Percentiles rank a stretch among this genome's conserved stretches.
Evolutionary conservation across 2,797 vertebrate genomes (phyloP).

Genomic region (Helicolenus hilgendorfi): DNA sequence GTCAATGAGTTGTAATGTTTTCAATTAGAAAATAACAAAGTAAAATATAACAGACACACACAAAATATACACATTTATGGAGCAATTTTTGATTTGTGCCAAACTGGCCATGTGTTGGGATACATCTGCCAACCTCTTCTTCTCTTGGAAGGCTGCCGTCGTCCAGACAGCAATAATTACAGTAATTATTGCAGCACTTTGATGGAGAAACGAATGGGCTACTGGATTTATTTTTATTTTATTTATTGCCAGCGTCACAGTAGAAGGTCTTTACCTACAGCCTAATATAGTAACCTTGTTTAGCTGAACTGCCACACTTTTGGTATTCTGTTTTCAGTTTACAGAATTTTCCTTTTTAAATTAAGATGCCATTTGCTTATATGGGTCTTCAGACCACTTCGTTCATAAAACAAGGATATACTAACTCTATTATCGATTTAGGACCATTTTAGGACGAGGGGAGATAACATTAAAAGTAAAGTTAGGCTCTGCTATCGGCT

Average conservation of each 20-base stretch:
- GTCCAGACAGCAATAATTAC: not conserved
- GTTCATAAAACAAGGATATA: no score
- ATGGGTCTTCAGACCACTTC: no score
- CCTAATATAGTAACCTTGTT: not conserved
- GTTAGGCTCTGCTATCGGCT: no score
- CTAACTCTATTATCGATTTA: no score
- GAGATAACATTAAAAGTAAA: no score
- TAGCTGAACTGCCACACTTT: not conserved
- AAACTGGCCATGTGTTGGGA: conserved; percentile 9
- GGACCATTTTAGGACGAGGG: no score
- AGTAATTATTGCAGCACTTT: not conserved
- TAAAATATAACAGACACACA: not conserved
- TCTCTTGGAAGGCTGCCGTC: not conserved
- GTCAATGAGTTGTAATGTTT: not conserved
- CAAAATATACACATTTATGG: not conserved
- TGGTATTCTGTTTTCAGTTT: not conserved
- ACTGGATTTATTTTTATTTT: not conserved
- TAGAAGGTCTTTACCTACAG: not conserved
- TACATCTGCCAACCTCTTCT: conserved; percentile 1
- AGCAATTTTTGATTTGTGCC: not conserved
- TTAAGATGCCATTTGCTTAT: not conserved
- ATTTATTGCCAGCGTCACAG: not conserved
- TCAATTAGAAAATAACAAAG: not conserved
- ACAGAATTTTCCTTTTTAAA: not conserved
- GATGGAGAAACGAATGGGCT: not conserved